A percentile compares a stretch with the other conserved stretches of the same genome.
phyloP scores from a whole-genome alignment of 2,888 invertebrate species.

The Globia sparganii region DNA sequence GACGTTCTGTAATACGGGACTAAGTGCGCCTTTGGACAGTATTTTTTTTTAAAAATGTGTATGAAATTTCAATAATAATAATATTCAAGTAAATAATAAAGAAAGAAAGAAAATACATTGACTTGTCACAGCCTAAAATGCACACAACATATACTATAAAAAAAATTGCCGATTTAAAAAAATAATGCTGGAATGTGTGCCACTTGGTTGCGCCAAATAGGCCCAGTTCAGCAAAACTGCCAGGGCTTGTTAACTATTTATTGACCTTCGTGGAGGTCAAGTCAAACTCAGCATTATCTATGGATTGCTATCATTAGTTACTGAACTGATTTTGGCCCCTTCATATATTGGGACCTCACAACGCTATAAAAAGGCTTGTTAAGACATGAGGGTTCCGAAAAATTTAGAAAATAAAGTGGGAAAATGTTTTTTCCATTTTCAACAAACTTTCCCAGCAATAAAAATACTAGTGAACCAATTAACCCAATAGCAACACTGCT shows the following conservation, averaged over 20 bases:
- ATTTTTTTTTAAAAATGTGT: not conserved
- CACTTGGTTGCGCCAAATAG: no score
- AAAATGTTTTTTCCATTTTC: no score
- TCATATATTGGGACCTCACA: not conserved
- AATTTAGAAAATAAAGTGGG: no score
- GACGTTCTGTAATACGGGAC: no score
- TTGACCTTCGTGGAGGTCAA: constrained; percentile 6
- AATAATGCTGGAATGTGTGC: no score
- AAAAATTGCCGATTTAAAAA: no score
- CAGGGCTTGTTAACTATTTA: not conserved
- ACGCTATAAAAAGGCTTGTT: not conserved
- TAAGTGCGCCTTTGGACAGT: not conserved
- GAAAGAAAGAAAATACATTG: not conserved
- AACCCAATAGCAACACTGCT: not conserved
- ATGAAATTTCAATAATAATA: not conserved
- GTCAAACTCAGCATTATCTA: not conserved
- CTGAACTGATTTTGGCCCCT: not conserved
- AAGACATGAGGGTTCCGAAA: no score
- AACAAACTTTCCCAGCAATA: no score
- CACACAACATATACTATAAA: not conserved
- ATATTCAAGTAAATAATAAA: not conserved
- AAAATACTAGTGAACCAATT: no score
- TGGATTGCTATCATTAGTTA: not conserved
- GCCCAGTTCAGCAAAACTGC: not conserved
- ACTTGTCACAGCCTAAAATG: not conserved